A percentile compares a stretch with the other conserved stretches of the same genome.
phyloP scores from a whole-genome alignment of 2,888 invertebrate genomes.

The Gastracanthus pulcherrimus region DNA sequence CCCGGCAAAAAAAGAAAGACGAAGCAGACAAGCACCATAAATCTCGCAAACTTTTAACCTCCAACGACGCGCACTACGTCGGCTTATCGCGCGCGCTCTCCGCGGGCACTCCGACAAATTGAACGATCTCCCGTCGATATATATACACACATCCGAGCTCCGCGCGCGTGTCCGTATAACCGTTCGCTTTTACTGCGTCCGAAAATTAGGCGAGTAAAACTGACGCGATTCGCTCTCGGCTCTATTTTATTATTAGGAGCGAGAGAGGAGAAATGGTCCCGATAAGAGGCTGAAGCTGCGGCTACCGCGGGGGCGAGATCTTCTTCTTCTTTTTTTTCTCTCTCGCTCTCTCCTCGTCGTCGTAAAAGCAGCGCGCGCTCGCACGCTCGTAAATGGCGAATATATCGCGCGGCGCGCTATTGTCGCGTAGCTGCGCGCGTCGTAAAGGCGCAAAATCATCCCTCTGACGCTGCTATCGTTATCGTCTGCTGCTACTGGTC shows the following conservation, averaged over 20 bases:
- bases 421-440: constrained; percentile 31
- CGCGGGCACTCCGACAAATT: neutral
- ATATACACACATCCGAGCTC: too few species aligned
- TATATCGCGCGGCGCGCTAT: constrained; percentile 46
- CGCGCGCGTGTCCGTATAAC: neutral
- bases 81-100: too few species aligned
- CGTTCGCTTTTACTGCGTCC: constrained; percentile 4
- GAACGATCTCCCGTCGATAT: neutral
- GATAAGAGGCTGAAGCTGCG: neutral
- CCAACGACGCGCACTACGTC: too few species aligned
- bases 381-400: constrained; percentile 54
- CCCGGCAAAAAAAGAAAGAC: too few species aligned
- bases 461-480: constrained; percentile 25
- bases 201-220: constrained; percentile 46
- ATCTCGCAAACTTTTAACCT: too few species aligned
- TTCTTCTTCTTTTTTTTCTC: too few species aligned
- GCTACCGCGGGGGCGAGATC: neutral
- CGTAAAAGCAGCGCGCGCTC: constrained; percentile 33
- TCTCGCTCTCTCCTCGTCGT: neutral
- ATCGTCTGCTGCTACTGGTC: neutral
- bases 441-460: constrained; percentile 54
- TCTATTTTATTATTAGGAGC: constrained; percentile 41
- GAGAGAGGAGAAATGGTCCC: neutral
- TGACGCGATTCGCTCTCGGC: constrained; percentile 12
- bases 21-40: too few species aligned